These are phyloP conservation scores for Parus major DNA, from an alignment of 2,113 vertebrate genomes.

Conservation along the genomic window DNA sequence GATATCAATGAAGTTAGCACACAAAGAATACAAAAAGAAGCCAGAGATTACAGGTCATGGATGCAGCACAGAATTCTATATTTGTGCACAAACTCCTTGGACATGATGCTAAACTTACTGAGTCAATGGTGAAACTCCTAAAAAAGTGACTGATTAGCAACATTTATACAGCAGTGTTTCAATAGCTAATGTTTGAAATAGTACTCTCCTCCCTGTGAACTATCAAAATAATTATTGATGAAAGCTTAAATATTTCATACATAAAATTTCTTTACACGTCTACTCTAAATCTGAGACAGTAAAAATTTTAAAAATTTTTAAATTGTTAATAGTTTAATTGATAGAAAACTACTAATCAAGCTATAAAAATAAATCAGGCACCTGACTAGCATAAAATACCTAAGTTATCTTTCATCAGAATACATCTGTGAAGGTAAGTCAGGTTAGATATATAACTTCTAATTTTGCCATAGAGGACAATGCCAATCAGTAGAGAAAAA, in stretches of 20 bases:
- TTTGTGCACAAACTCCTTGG: background rate
- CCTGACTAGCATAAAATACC: background rate
- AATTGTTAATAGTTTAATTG: background rate
- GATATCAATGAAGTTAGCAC: background rate
- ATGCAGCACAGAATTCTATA: background rate
- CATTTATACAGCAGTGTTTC: background rate
- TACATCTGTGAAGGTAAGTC: background rate
- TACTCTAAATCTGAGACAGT: background rate
- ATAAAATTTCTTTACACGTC: background rate
- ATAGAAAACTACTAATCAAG: background rate
- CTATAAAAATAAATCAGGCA: background rate
- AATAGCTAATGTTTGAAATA: background rate
- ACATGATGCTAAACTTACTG: background rate
- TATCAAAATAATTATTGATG: background rate
- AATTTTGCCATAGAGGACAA: background rate
- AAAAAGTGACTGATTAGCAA: background rate
- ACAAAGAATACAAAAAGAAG: background rate
- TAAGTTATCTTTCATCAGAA: background rate
- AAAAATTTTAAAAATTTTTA: background rate
- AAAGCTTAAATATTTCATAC: background rate
- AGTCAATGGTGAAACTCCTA: background rate
- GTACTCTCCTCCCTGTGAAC: background rate
- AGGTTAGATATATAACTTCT: background rate
- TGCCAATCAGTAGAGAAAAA: background rate
- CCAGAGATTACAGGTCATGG: background rate